Evolutionary conservation across 2,797 vertebrate genomes (phyloP).

Genomic region (Danio jaintianensis): DNA sequence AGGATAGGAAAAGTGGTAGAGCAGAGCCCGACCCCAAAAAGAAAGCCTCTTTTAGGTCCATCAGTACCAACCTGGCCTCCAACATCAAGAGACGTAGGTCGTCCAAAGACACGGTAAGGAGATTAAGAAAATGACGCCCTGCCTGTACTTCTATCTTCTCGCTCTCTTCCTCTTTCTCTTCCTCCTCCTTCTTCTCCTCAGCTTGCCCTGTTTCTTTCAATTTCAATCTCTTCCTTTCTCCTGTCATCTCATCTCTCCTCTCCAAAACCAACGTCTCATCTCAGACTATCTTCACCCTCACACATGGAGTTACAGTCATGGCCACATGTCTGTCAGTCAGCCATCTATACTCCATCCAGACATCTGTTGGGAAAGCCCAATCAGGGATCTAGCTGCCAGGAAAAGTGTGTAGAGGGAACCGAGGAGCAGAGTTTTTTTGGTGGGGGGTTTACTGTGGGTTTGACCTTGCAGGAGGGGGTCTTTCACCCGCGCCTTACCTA

Average conservation of each 20-base stretch:
- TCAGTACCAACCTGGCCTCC: slow-evolving; percentile 93
- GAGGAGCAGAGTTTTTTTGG: background rate
- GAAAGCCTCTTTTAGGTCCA: slow-evolving; percentile 98
- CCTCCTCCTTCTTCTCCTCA: slow-evolving; percentile 61
- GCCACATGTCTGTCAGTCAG: slow-evolving; percentile 69
- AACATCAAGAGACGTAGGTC: slow-evolving; percentile 98
- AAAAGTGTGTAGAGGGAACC: slow-evolving; percentile 24
- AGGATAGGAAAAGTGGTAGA: slow-evolving; percentile 99
- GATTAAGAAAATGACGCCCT: slow-evolving; percentile 78
- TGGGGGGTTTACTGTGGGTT: slow-evolving; percentile 19
- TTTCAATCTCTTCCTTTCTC: slow-evolving; percentile 68
- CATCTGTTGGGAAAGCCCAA: slow-evolving; percentile 64
- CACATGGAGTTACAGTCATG: slow-evolving; percentile 66
- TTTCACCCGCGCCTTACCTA: slow-evolving; percentile 60
- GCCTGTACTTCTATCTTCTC: slow-evolving; percentile 62
- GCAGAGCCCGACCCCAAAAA: slow-evolving; percentile 96
- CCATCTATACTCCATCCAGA: slow-evolving; percentile 67
- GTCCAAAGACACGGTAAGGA: slow-evolving; percentile 97
- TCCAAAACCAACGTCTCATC: slow-evolving; percentile 60
- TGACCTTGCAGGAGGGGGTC: slow-evolving; percentile 44
- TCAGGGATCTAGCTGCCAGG: slow-evolving; percentile 49
- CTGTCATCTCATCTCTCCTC: slow-evolving; percentile 66
- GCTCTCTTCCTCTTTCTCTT: slow-evolving; percentile 22
- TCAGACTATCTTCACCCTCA: slow-evolving; percentile 65
- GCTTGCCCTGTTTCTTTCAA: slow-evolving; percentile 76